Evolutionary conservation across 2,113 vertebrate species (phyloP), one percentile per base, ranked within the genome.

Genomic region (Ornithorhynchus anatinus): DNA sequence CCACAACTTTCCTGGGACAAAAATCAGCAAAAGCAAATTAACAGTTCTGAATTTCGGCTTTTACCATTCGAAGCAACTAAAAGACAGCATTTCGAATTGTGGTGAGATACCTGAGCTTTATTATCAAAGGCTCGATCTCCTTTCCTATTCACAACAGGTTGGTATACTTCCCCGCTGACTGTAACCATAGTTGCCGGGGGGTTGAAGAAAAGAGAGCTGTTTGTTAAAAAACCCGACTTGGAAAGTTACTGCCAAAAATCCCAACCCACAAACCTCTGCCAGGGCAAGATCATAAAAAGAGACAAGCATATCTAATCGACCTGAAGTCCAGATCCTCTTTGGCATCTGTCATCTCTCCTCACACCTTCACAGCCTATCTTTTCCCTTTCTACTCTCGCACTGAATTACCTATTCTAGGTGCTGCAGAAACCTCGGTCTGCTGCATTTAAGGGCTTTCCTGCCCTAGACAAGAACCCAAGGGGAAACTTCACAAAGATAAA

Each of bases 1-100:
- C n/a, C n/a, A n/a, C n/a, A n/a, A n/a, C 16, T 75, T 35, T 39
- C 20, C 45, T 33, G 71, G 17, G 23, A 57, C 39, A 69, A 6
- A 45, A 44, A 45, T n/a, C 22, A 62, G 25, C 57, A 57, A 60
- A 5, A 38, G 22, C 10, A 33, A 36, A 64, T 25, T 9, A 64
- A 32, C 33, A 38, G 65, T 37, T 17, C 35, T 67, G 20, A 77
- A 80, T 32, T 58, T 65, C 45, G 33, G 29, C 44, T 75, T 59
- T 25, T 43, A 69, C 3, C 32, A 70, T 10, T 39, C 29, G 51
- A 47, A 45, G 63, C 8, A 57, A 10, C 27, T n/a, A n/a, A 45
- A 14, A 15, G 48, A 36, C 69, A 58, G 31, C 13, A 64, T 31
- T 59, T 68, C 45, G 48, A 37, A 63, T 4, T 6, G 14, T 2